These are phyloP conservation scores for Trinectes maculatus DNA, from an alignment of 2,113 vertebrate species.

Conservation along the genomic window DNA sequence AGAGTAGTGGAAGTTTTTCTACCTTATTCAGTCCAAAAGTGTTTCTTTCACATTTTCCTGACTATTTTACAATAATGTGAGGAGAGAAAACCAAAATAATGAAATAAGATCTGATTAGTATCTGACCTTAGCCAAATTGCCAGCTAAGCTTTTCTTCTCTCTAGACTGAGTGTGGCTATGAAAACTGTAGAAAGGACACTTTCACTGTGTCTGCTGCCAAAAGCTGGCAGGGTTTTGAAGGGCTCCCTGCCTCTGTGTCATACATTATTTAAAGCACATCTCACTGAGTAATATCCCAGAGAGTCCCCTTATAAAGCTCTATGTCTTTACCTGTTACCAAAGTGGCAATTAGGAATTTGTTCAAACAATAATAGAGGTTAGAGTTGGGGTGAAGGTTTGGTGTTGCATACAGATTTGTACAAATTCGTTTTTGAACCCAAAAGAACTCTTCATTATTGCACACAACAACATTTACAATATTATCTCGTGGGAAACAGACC, in stretches of 20 bases:
- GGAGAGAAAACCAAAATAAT: not conserved
- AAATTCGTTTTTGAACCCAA: not conserved
- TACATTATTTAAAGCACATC: constrained; percentile 61
- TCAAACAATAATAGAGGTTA: constrained; percentile 8
- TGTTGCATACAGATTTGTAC: constrained; percentile 2
- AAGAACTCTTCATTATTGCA: not conserved
- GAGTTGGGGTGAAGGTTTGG: constrained; percentile 16
- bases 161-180: not conserved
- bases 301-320: constrained; percentile 44
- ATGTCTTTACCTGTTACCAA: constrained; percentile 46
- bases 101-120: too few species aligned
- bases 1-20: not conserved
- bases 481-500: too few species aligned
- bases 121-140: not conserved
- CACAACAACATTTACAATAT: too few species aligned
- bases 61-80: not conserved
- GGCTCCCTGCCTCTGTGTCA: constrained; percentile 39
- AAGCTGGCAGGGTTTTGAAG: constrained; percentile 44
- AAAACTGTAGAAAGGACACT: constrained; percentile 5
- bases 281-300: constrained; percentile 42
- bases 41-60: not conserved
- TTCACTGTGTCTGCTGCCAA: constrained; percentile 38
- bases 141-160: not conserved
- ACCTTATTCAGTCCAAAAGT: not conserved
- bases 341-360: constrained; percentile 44